A percentile compares a stretch with the other conserved stretches of the same genome.
These are phyloP conservation scores for Ranitomeya variabilis DNA, from an alignment of 2,113 vertebrate species.

Conservation along the genomic window DNA sequence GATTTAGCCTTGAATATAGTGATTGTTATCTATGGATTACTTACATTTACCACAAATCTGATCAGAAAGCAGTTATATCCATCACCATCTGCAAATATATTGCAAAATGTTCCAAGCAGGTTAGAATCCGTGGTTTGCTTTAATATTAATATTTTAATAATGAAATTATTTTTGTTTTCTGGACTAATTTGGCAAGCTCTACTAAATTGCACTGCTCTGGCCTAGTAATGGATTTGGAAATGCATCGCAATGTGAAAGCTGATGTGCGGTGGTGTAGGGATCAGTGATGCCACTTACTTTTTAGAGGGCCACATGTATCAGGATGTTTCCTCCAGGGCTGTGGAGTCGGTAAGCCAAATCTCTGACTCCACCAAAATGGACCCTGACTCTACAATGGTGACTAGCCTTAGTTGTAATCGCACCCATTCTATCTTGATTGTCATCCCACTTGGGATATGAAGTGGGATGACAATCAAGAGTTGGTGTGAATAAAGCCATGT, in stretches of 20 bases:
- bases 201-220: not conserved
- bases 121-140: not conserved
- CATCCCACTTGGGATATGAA: too few relatives aligned
- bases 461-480: too few relatives aligned
- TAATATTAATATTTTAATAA: not conserved
- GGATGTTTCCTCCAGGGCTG: not conserved
- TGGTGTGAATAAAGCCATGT: too few relatives aligned
- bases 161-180: not conserved
- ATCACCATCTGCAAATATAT: not conserved
- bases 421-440: too few relatives aligned
- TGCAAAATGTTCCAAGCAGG: not conserved
- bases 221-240: not conserved
- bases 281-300: not conserved
- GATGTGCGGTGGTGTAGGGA: not conserved
- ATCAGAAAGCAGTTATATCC: not conserved
- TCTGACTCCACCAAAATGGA: too few relatives aligned
- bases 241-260: not conserved
- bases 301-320: not conserved
- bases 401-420: too few relatives aligned
- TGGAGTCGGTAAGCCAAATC: too few relatives aligned
- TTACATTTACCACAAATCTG: constrained; percentile 22
- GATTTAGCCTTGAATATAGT: constrained; percentile 32
- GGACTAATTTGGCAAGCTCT: not conserved
- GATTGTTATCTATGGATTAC: constrained; percentile 35
- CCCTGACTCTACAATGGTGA: too few relatives aligned